A percentile compares a stretch with the other conserved stretches of the same genome.
These are phyloP conservation scores for Palythoa caribaeorum DNA, from an alignment of 92 coral and sea anemone genomes.

Conservation along the genomic window DNA sequence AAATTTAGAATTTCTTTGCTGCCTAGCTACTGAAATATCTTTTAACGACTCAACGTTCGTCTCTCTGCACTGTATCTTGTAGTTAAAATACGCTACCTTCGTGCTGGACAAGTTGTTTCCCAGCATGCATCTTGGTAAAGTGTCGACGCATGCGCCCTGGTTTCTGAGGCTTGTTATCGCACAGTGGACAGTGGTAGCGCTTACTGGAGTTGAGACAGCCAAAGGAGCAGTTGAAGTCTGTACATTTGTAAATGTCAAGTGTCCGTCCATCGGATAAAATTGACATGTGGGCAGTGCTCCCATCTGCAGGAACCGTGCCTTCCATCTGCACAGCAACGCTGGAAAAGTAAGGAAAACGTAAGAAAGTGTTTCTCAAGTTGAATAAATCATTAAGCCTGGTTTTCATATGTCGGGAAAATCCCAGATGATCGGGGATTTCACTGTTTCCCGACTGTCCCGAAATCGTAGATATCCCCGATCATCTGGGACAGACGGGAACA, in stretches of 20 bases:
- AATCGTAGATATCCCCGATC: no score
- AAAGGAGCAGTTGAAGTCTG: slow-evolving; percentile 68
- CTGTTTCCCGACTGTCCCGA: no score
- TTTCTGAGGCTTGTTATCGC: slow-evolving; percentile 90
- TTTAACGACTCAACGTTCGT: no score
- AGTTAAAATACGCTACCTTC: slow-evolving; percentile 48
- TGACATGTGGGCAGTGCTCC: slow-evolving; percentile 66
- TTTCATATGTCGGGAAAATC: no score
- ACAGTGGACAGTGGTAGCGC: slow-evolving; percentile 90
- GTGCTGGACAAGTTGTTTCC: slow-evolving; percentile 84
- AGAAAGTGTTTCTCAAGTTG: no score
- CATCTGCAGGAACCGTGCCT: slow-evolving; percentile 21
- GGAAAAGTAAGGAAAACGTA: neutral
- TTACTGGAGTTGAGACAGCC: slow-evolving; percentile 77
- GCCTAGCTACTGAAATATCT: no score
- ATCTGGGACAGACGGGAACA: no score
- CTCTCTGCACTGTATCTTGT: no score
- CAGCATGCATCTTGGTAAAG: slow-evolving; percentile 85
- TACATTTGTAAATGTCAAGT: slow-evolving; percentile 82
- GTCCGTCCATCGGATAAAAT: slow-evolving; percentile 69
- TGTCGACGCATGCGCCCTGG: slow-evolving; percentile 95
- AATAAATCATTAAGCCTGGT: no score
- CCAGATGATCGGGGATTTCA: no score
- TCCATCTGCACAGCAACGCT: slow-evolving; percentile 45
- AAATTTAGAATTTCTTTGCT: no score